phyloP scores from a whole-genome alignment of 2,888 invertebrate genomes.

The Trichopria drosophilae region DNA sequence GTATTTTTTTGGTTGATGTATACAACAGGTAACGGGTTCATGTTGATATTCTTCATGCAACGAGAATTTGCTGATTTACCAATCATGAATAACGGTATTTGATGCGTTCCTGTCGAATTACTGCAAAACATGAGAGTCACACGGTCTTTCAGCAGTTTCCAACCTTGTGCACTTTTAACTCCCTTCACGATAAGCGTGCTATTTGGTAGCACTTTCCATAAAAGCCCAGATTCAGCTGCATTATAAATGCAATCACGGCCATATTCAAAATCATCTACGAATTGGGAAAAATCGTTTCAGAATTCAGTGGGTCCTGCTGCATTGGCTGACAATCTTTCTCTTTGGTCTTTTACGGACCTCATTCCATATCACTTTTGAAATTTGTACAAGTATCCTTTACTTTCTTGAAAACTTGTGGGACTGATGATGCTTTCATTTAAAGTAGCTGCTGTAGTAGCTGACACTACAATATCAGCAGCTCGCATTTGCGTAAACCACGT shows the following conservation, averaged over 20 bases:
- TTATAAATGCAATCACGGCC: conserved; percentile 35
- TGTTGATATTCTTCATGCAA: conserved; percentile 36
- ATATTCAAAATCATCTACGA: conserved; percentile 10
- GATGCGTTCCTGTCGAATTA: conserved; percentile 43
- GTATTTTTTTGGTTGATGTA: conserved; percentile 34
- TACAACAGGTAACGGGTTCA: conserved; percentile 27
- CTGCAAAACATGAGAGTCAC: conserved; percentile 41
- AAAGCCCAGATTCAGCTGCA: conserved; percentile 34
- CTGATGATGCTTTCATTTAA: no score
- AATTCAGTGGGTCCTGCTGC: conserved; percentile 3
- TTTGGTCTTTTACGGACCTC: no score
- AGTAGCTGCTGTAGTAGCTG: no score
- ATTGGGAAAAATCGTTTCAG: not conserved
- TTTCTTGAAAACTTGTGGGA: no score
- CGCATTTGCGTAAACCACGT: no score
- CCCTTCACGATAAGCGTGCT: conserved; percentile 25
- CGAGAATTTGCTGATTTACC: conserved; percentile 41
- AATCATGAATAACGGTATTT: conserved; percentile 41
- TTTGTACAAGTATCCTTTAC: no score
- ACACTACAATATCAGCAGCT: no score
- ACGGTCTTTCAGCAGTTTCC: conserved; percentile 38
- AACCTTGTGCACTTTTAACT: conserved; percentile 34
- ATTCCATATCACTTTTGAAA: no score
- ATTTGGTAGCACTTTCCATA: conserved; percentile 33
- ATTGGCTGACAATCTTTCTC: no score